phyloP scores from a whole-genome alignment of 2,113 vertebrate genomes.

The Podilymbus podiceps region DNA sequence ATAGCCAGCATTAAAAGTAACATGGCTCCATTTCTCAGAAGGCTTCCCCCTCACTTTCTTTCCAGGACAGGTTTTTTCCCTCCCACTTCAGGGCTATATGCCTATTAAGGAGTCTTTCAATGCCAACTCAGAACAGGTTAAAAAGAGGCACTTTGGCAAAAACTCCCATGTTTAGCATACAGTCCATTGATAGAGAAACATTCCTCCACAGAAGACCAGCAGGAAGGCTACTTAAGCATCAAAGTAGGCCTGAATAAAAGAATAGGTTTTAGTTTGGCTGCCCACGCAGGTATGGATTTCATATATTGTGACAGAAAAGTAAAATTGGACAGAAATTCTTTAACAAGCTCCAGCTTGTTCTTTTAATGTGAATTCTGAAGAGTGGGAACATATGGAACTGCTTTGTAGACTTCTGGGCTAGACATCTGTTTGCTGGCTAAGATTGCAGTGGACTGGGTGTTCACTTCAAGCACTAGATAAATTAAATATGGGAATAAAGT shows the following conservation, averaged over 20 bases:
- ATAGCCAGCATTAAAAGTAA: neutral
- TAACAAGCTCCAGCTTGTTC: neutral
- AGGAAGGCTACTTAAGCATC: neutral
- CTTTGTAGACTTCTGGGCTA: conserved; percentile 24
- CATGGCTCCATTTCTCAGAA: neutral
- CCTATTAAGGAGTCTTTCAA: neutral
- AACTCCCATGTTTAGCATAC: neutral
- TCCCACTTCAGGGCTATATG: neutral
- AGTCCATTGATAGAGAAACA: neutral
- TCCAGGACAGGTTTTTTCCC: neutral
- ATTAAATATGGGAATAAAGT: neutral
- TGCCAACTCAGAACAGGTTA: neutral
- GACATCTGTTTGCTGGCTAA: conserved; percentile 34
- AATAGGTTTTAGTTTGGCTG: neutral
- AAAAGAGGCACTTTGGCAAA: neutral
- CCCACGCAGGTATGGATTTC: neutral
- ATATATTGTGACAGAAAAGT: neutral
- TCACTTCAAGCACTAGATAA: conserved; percentile 4
- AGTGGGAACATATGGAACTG: conserved; percentile 46
- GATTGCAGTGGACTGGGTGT: neutral
- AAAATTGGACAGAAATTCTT: conserved; percentile 3
- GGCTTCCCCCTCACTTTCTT: neutral
- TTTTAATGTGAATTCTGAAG: neutral
- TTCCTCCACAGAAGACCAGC: neutral
- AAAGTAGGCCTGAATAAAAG: neutral